phyloP scores from a whole-genome alignment of 2,888 invertebrate genomes.

The Rutpela maculata region DNA sequence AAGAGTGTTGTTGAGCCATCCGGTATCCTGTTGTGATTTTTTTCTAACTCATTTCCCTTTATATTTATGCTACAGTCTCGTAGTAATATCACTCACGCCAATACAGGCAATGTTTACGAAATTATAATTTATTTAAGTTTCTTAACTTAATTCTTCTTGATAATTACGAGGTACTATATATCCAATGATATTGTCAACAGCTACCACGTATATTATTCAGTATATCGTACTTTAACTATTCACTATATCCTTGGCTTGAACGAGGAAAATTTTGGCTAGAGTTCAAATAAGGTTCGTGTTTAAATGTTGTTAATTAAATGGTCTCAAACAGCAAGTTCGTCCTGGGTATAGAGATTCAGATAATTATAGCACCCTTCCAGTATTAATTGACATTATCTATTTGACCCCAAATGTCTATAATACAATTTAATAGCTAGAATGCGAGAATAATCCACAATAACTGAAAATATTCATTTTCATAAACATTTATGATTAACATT shows the following conservation, averaged over 20 bases:
- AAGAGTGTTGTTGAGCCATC: no score
- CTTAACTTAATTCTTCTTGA: no score
- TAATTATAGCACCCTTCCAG: constrained; percentile 17
- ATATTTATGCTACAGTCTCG: no score
- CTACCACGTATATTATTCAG: neutral
- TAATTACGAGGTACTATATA: no score
- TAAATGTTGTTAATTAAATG: constrained; percentile 23
- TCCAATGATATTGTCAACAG: neutral
- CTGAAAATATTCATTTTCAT: neutral
- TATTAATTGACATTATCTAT: constrained; percentile 11
- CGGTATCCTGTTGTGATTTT: no score
- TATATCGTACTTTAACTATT: neutral
- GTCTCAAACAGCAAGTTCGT: constrained; percentile 12
- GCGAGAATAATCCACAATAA: neutral
- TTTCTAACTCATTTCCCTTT: no score
- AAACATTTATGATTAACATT: neutral
- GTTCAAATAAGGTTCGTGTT: constrained; percentile 14
- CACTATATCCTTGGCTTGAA: neutral
- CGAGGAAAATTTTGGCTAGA: constrained; percentile 21
- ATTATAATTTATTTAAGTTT: no score
- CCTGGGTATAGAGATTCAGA: neutral
- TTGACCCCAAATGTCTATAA: constrained; percentile 11
- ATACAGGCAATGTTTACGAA: no score
- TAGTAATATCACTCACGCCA: no score
- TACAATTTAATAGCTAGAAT: neutral